A percentile compares a stretch with the other conserved stretches of the same genome.
Conservation (phyloP, 2,113 vertebrate species). For the Myiozetetes cayanensis region DNA sequence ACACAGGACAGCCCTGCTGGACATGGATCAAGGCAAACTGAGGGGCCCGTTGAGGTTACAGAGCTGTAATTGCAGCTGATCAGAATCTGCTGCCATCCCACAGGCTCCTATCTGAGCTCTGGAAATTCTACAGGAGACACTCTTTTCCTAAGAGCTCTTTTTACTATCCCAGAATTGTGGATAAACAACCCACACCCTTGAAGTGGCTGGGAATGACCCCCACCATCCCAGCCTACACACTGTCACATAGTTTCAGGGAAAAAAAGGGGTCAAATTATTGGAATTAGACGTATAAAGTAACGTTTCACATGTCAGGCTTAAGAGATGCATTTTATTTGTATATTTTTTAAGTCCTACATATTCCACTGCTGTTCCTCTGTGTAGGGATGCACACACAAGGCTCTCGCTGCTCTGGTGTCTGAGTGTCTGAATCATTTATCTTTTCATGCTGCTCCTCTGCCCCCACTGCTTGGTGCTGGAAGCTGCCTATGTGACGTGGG, state of each 20-base stretch:
- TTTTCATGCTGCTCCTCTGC: slow-evolving; percentile 61
- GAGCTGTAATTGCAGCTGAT: not conserved
- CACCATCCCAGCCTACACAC: not conserved
- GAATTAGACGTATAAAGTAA: not conserved
- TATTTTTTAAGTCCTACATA: not conserved
- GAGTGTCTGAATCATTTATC: slow-evolving; percentile 51
- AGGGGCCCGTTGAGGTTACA: not conserved
- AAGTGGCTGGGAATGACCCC: not conserved
- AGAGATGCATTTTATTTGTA: not conserved
- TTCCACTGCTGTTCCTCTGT: rapidly evolving
- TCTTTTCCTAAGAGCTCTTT: not conserved
- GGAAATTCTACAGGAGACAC: not conserved
- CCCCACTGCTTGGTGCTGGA: slow-evolving; percentile 56
- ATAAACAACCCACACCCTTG: not conserved
- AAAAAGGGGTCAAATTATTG: not conserved
- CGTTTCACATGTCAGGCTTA: not conserved
- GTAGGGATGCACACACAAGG: not conserved
- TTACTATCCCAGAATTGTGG: not conserved
- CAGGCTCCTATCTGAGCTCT: not conserved
- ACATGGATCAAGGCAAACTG: not conserved
- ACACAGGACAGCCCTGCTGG: not conserved
- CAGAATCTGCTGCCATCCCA: not conserved
- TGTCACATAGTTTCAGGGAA: not conserved
- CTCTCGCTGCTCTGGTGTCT: not conserved
- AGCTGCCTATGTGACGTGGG: slow-evolving; percentile 36